These are phyloP conservation scores for Calcarius lapponicus DNA, from an alignment of 2,797 vertebrate species.

Conservation along the genomic window DNA sequence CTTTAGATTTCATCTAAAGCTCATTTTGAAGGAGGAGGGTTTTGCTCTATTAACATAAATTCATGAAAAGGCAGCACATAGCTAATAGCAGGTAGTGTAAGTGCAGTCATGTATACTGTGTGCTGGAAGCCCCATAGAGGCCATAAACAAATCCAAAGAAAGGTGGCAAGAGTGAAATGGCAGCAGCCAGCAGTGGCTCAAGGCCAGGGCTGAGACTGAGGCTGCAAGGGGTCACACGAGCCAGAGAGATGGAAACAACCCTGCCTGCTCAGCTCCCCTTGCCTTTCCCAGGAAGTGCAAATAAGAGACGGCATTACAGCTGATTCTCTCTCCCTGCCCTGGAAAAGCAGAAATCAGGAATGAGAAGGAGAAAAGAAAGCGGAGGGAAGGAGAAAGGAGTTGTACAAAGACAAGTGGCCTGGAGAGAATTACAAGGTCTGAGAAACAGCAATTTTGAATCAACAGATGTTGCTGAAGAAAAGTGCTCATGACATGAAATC, in stretches of 20 bases:
- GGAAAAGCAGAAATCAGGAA: background rate
- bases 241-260: background rate
- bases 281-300: background rate
- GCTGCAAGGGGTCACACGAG: rapidly evolving
- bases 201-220: background rate
- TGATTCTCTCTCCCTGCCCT: background rate
- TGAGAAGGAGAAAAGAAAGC: background rate
- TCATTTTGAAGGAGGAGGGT: background rate
- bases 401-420: background rate
- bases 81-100: background rate
- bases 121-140: background rate
- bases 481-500: background rate
- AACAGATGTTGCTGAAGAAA: background rate
- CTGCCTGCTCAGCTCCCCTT: background rate
- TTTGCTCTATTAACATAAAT: background rate
- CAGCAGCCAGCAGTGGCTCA: background rate
- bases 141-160: background rate
- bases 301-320: background rate
- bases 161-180: background rate
- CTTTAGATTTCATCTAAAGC: background rate
- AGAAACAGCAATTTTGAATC: background rate
- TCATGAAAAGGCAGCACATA: background rate
- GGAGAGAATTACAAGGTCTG: background rate
- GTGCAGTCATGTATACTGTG: background rate
- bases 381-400: background rate